Base-by-base conservation (phyloP, 2,113 vertebrate species). In the Donacobius atricapilla region DNA sequence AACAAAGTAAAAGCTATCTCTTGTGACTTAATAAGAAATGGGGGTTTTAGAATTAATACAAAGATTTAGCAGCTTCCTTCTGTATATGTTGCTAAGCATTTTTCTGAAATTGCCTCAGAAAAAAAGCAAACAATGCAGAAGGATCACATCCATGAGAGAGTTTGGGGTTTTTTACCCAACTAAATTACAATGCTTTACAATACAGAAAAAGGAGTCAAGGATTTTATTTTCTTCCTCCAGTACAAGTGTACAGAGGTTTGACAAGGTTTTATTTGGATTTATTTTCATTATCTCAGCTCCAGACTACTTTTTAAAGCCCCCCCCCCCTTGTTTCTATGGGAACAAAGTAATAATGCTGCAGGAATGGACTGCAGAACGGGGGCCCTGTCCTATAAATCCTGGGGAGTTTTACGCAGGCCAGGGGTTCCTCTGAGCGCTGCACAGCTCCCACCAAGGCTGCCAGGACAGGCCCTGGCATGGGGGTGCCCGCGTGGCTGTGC, bases 1-100 rank as follows among this genome's bases (percentile, higher is more conserved):
- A 97, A 98, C 89, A 96, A 96, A 97, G 69, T 86, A 82, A 72
- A 53, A 96, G 89, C 85, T 97, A 92, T 97, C 93, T 97, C 86
- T 86, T 44, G 83, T 93, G 72, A 56, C 93, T 97, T 97, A 98
- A 97, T 97, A 97, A 96, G 92, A 91, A 97, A 94, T 24, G 24
- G 18, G 63, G 42, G 72, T 85, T 92, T 96, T 63, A 87, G 91
- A 96, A 97, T 97, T 96, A 97, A 95, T 89, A 87, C 60, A 83
- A 96, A 96, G 76, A 94, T 94, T 95, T 51, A 90, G 60, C n/a
- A 50, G 51, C 45, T 56, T 93, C 42, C 86, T 90, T 91, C 92
- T 85, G n/a, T 90, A 72, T 56, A 17, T 89, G 64, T 97, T 96
- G 93, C 89, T 95, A 97, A 96, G 69, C 90, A 57, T 91, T 88